Percentiles rank a stretch among this genome's conserved stretches.
Conservation (phyloP, 2,797 vertebrate species). For the Rhinogobio ventralis region DNA sequence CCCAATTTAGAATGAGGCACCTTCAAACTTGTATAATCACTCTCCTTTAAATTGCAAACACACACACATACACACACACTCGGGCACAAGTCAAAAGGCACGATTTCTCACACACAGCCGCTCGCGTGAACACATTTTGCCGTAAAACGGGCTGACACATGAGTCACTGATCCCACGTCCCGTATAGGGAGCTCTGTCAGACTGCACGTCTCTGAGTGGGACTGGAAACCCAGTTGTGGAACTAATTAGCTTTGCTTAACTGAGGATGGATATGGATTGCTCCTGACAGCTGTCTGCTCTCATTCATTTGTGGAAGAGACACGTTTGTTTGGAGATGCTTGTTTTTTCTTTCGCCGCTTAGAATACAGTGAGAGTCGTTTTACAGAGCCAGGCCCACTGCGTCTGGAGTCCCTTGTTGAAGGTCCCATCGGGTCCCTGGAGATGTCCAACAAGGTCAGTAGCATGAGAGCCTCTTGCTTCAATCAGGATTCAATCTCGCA, state of each 20-base stretch:
- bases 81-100: slow-evolving; percentile 28
- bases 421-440: slow-evolving; percentile 43
- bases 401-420: slow-evolving; percentile 42
- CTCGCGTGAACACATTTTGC: slow-evolving; percentile 33
- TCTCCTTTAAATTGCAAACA: slow-evolving; percentile 40
- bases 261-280: slow-evolving; percentile 73
- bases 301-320: slow-evolving; percentile 67
- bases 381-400: background rate
- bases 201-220: slow-evolving; percentile 70
- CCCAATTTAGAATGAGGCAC: slow-evolving; percentile 50
- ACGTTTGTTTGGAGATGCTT: slow-evolving; percentile 74
- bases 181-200: slow-evolving; percentile 66
- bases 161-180: slow-evolving; percentile 55
- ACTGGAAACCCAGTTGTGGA: slow-evolving; percentile 68
- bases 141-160: slow-evolving; percentile 42
- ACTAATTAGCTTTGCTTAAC: slow-evolving; percentile 74
- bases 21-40: slow-evolving; percentile 54
- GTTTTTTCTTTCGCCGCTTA: slow-evolving; percentile 68
- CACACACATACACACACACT: slow-evolving; percentile 9
- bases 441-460: slow-evolving; percentile 36
- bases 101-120: slow-evolving; percentile 36
- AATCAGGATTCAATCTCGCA: background rate
- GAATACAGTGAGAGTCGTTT: slow-evolving; percentile 32
- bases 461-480: background rate
- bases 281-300: slow-evolving; percentile 78